These are phyloP conservation scores for Bubo scandiacus DNA, from an alignment of 2,113 vertebrate species.

Conservation along the genomic window DNA sequence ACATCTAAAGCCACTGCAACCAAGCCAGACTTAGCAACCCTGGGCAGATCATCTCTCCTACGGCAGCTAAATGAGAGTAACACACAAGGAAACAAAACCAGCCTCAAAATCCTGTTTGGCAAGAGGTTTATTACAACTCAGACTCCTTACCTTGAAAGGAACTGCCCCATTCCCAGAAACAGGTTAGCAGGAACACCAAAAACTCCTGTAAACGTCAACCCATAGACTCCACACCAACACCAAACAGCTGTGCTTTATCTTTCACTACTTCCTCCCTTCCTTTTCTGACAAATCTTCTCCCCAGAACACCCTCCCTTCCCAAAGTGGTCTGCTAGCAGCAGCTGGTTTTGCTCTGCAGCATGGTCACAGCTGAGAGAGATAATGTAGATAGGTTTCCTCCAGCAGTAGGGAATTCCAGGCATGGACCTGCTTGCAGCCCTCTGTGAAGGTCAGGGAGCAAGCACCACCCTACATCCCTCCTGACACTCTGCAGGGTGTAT, in stretches of 20 bases:
- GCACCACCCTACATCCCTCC: background rate
- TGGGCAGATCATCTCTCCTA: background rate
- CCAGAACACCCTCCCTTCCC: background rate
- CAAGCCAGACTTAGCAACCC: background rate
- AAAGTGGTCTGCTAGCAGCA: background rate
- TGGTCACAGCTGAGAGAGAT: background rate
- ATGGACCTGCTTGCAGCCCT: too few relatives aligned
- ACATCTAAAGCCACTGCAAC: rapidly evolving
- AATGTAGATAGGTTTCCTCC: background rate
- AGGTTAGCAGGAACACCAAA: rapidly evolving
- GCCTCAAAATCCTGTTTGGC: rapidly evolving
- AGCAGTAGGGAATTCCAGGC: background rate
- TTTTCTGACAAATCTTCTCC: background rate
- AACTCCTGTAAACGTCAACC: rapidly evolving
- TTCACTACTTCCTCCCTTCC: rapidly evolving
- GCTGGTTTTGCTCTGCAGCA: background rate
- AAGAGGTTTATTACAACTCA: background rate
- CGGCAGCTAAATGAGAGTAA: background rate
- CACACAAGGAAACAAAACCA: rapidly evolving
- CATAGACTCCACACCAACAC: rapidly evolving
- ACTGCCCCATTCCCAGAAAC: rapidly evolving
- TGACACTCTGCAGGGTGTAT: background rate
- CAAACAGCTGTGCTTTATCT: rapidly evolving
- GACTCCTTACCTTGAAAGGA: background rate
- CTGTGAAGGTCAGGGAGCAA: background rate